These are phyloP conservation scores for Semnornis frantzii DNA, from an alignment of 2,113 vertebrate species.

Conservation along the genomic window DNA sequence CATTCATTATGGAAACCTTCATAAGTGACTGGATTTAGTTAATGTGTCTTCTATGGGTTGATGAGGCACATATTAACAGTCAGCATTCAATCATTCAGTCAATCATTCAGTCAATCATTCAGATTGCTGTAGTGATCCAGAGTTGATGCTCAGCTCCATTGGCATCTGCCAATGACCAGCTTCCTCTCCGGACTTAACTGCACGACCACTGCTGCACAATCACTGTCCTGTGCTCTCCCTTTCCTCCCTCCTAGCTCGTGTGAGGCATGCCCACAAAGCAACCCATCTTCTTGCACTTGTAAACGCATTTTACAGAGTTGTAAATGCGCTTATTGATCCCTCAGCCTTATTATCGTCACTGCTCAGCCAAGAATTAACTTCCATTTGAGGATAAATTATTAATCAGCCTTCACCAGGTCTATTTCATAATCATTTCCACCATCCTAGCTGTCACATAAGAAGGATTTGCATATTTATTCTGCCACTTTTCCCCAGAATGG, in stretches of 20 bases:
- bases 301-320: conserved; percentile 63
- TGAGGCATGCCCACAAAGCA: conserved; percentile 42
- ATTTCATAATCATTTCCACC: conserved; percentile 62
- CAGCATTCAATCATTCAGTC: too few species aligned
- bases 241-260: background rate
- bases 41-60: background rate
- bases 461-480: conserved; percentile 68
- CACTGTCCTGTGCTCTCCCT: background rate
- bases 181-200: background rate
- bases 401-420: conserved; percentile 61
- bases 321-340: conserved; percentile 69
- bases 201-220: fast-evolving
- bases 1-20: background rate
- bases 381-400: conserved; percentile 71
- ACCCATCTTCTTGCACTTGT: conserved; percentile 60
- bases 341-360: conserved; percentile 55
- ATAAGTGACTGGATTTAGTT: background rate
- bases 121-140: background rate
- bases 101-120: too few species aligned
- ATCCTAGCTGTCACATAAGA: conserved; percentile 63
- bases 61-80: background rate
- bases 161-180: background rate
- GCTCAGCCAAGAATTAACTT: conserved; percentile 61
- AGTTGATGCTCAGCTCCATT: fast-evolving
- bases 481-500: conserved; percentile 61